Conservation (phyloP, 2,113 vertebrate genomes). For the Callithrix jacchus region DNA sequence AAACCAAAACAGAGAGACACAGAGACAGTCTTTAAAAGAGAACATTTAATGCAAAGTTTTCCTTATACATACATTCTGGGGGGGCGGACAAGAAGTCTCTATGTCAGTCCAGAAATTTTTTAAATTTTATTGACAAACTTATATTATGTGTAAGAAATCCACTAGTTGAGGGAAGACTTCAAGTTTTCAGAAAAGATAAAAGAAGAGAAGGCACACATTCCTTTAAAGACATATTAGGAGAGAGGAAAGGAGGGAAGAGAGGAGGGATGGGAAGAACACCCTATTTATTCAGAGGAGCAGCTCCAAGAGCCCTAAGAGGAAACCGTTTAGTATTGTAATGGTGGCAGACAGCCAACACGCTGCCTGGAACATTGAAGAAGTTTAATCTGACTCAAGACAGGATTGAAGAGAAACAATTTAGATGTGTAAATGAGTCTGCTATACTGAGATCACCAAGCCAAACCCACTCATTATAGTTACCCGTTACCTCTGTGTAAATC, state of each 20-base stretch:
- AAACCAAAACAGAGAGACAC: background rate
- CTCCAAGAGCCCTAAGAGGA: background rate
- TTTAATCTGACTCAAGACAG: background rate
- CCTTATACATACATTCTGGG: background rate
- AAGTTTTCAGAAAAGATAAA: background rate
- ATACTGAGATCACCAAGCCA: background rate
- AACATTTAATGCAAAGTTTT: background rate
- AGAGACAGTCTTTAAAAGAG: background rate
- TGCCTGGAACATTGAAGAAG: background rate
- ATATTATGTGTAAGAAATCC: background rate
- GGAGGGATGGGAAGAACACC: background rate
- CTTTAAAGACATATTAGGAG: background rate
- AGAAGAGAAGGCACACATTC: background rate
- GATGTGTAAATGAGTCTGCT: background rate
- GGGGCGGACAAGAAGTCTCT: background rate
- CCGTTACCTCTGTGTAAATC: background rate
- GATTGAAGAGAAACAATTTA: background rate
- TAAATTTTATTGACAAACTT: background rate
- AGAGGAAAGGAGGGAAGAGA: background rate
- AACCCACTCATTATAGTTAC: background rate
- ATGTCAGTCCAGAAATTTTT: background rate
- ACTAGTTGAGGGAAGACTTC: background rate
- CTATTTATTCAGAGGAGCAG: background rate
- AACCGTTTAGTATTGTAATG: background rate
- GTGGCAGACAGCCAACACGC: background rate